Base-by-base conservation (phyloP, 2,888 invertebrate species). In the Drosophila neotestacea region DNA sequence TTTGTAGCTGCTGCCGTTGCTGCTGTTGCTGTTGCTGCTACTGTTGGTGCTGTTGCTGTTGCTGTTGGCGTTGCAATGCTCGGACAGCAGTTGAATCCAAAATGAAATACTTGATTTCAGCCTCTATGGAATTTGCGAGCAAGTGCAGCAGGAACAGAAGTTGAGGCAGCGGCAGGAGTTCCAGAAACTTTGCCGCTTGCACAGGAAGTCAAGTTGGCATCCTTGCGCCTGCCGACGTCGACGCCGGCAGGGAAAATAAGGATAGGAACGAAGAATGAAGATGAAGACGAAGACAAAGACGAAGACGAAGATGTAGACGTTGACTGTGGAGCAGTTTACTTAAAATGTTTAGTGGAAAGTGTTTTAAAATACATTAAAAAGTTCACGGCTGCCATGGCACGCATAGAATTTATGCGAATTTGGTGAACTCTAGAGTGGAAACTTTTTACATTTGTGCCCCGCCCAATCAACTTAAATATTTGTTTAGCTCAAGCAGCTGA, bases 301-400 rank as follows among this genome's bases (percentile, higher is more conserved):
- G 58, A 39, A 46, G 60, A 59, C 28, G 59, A 32, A 42, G 44
- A 55, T 54, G 44, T 27, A 48, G 47, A 51, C 62, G 52, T 42
- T 59, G 56, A 62, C 69, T 67, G 66, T 39, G 70, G 63, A 79
- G 71, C 84, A 76, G 84, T 85, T 85, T 82, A 89, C 88, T 82
- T 89, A 88, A 86, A 86, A 86, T 86, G 87, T 89, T 86, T 89
- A 88, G 90, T 88, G 90, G 90, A 87, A 87, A 87, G 86, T 87
- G 89, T 87, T 87, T 87, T 87, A 87, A 87, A 90, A 87, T 90
- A 90, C 86, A 87, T 87, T 87, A 87, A 87, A 88, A 87, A 87
- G 87, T 87, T 87, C 89, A 81, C 76, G 90, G 83, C 85, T 81
- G 88, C 88, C 83, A 73, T 71, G 87, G 85, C 89, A 88, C 89